These are phyloP conservation scores for Zosterops japonicus DNA, from an alignment of 2,113 vertebrate genomes.

Conservation along the genomic window DNA sequence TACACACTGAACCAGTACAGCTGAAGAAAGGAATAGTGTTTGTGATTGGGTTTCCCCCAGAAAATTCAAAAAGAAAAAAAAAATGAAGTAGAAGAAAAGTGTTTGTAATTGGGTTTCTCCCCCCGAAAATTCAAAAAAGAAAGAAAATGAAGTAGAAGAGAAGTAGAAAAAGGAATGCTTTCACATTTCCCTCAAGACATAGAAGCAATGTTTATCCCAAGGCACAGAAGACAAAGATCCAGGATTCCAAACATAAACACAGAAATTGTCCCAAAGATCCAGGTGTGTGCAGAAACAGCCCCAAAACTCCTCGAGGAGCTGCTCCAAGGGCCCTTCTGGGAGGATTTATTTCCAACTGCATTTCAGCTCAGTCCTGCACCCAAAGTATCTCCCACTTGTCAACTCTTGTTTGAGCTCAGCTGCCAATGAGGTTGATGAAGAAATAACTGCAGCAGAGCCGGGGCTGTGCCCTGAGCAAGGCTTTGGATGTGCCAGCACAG, in stretches of 20 bases:
- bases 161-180: neutral
- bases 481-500: neutral
- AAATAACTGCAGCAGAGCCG: neutral
- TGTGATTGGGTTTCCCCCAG: neutral
- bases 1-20: neutral
- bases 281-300: neutral
- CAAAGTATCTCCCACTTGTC: neutral
- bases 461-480: neutral
- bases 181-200: neutral
- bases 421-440: neutral
- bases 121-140: neutral
- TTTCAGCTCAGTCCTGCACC: neutral
- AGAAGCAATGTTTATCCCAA: neutral
- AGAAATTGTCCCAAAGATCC: neutral
- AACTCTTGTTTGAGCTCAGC: neutral
- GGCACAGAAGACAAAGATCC: neutral
- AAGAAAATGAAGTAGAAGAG: neutral
- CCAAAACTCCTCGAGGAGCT: neutral
- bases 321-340: neutral
- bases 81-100: neutral
- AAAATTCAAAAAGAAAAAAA: neutral
- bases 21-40: neutral
- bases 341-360: neutral
- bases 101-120: neutral
- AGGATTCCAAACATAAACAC: neutral